Base-by-base conservation (phyloP, 2,888 invertebrate genomes). In the Ashinkailepas kermadecensis region DNA sequence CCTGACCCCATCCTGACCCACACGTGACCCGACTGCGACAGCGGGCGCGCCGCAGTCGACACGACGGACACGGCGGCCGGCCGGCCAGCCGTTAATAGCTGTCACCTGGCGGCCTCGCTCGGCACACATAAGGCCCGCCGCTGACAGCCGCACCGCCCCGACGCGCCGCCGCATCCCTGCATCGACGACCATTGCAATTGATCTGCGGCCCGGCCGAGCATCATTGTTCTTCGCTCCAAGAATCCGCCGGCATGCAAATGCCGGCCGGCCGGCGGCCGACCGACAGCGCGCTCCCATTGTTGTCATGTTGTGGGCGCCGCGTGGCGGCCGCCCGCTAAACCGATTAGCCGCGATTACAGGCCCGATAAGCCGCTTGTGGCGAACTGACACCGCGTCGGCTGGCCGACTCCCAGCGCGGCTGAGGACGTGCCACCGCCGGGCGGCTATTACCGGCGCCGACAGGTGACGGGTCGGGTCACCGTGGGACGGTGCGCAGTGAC, bases 321-420 rank as follows among this genome's bases (percentile, higher is more conserved):
- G 74, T 12, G 74, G 54, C 74, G 74, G 18, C 74, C 23, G 74
- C 70, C 74, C 54, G 15, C 74, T 74, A 74, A 74, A 74, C 74
- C 74, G 74, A 74, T 74, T 74, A 74, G 74, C 74, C 11, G 74
- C 74, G 74, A 74, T 74, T 74, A 74, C 74, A 74, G 25, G 6
- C 54, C 15, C 25, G 74, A 74, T 25, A 74, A 74, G 74, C 18
- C 54, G 74, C 18, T 15, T 15, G 74, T 21, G 74, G 74, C 65
- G 65, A 12, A 23, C 23, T 65, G 65, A 65, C 65, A 65, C 65
- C 65, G 65, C 65, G 65, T 9, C 65, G 65, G 10, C 23, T 2
- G n/a, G 4, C 23, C n/a, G 65, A 2, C n/a, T 18, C 62, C 18
- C 7, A 18, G 18, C 12, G 62, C 62, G 18, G 62, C 39, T 4